Evolutionary conservation across 2,113 vertebrate species (phyloP).

Genomic region (Chloroceryle aenea): DNA sequence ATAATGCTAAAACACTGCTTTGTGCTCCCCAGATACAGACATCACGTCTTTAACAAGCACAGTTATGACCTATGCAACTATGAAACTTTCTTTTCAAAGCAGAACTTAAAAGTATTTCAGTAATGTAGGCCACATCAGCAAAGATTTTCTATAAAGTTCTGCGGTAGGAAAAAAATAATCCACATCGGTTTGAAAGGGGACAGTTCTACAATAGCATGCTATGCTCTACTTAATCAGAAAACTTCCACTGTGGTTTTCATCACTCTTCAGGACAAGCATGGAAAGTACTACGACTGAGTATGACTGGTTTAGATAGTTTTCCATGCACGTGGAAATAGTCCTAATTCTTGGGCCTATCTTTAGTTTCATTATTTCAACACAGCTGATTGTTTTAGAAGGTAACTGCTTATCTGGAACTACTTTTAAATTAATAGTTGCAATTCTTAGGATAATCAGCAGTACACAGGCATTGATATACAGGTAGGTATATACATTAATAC

Average conservation of each 20-base stretch:
- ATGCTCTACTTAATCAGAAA: neutral
- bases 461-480: neutral
- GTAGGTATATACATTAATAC: neutral
- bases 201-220: neutral
- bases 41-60: neutral
- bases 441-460: fast-evolving
- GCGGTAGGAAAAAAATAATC: neutral
- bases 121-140: neutral
- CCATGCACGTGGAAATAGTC: neutral
- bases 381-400: too few relatives aligned
- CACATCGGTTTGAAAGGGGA: neutral
- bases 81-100: neutral
- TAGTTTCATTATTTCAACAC: neutral
- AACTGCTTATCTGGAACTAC: too few relatives aligned
- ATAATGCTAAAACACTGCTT: neutral
- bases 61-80: neutral
- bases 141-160: neutral
- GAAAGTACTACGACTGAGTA: neutral
- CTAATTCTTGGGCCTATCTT: neutral
- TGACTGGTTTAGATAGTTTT: neutral
- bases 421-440: neutral
- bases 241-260: neutral
- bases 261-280: fast-evolving
- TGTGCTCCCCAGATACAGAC: neutral
- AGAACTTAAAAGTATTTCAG: neutral